These are phyloP conservation scores for Bettongia penicillata DNA, from an alignment of 2,113 vertebrate genomes.

Conservation along the genomic window DNA sequence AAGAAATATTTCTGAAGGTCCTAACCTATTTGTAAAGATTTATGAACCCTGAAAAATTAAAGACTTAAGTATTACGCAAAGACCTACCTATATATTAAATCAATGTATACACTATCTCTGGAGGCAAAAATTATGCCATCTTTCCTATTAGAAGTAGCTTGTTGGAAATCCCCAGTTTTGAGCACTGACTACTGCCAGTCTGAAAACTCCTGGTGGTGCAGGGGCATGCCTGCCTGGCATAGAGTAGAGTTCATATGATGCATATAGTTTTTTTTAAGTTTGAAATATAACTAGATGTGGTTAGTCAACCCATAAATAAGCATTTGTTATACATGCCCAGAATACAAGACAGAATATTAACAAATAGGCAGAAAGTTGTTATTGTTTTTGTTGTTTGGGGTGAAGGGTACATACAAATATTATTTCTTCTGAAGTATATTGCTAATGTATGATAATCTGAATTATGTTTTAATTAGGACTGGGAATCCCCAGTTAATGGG, in stretches of 20 bases:
- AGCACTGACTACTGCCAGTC: conserved; percentile 5
- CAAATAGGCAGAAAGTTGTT: not conserved
- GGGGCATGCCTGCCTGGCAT: not conserved
- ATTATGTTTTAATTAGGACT: not conserved
- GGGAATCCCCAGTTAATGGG: not conserved
- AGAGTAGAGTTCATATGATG: not conserved
- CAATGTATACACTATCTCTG: not conserved
- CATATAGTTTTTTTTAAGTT: not conserved
- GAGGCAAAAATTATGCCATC: not conserved
- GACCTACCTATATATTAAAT: not conserved
- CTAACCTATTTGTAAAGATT: conserved; percentile 54
- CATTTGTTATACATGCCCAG: not conserved
- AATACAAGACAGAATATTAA: not conserved
- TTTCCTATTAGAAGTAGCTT: conserved; percentile 13
- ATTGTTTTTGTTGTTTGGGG: not conserved
- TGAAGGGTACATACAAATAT: not conserved
- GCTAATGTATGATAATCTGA: not conserved
- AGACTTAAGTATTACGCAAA: conserved; percentile 26
- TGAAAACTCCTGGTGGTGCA: not conserved
- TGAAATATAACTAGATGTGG: not conserved
- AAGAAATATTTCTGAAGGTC: conserved; percentile 62
- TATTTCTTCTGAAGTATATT: not conserved
- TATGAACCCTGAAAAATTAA: conserved; percentile 41
- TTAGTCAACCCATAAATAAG: not conserved
- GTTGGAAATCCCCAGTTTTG: conserved; percentile 32